Evolutionary conservation across 2,113 vertebrate species (phyloP).

Genomic region (Prionailurus viverrinus): DNA sequence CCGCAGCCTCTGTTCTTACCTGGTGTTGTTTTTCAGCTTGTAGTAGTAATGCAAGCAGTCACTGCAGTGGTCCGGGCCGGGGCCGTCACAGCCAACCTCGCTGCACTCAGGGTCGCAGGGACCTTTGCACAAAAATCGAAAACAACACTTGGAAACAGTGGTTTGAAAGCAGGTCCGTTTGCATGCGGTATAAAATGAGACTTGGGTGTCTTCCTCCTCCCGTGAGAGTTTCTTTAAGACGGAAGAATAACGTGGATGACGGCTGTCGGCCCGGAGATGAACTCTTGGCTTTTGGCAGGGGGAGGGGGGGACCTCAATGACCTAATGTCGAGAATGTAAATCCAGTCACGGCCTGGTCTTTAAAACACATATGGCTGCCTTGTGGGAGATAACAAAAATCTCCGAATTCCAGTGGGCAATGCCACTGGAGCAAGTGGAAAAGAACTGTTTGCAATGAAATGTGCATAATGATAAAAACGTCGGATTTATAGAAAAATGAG

Average conservation of each 20-base stretch:
- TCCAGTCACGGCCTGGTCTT: not conserved
- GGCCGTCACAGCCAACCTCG: conserved; percentile 96
- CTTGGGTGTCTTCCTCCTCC: not conserved
- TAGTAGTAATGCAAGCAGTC: conserved; percentile 99
- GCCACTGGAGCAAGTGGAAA: not conserved
- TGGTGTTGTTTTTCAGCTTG: conserved; percentile 99
- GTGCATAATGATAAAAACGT: conserved; percentile 31
- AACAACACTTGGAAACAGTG: not conserved
- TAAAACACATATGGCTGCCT: not conserved
- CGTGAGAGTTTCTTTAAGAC: not conserved
- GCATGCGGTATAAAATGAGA: not conserved
- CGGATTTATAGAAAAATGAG: conserved; percentile 51
- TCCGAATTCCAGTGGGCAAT: conserved; percentile 24
- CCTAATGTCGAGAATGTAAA: conserved; percentile 20
- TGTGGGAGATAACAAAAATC: not conserved
- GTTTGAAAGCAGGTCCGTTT: conserved; percentile 21
- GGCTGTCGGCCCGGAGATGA: not conserved
- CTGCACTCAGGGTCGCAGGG: conserved; percentile 97
- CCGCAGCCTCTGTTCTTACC: conserved; percentile 84
- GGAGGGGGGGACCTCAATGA: not conserved
- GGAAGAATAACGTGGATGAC: not conserved
- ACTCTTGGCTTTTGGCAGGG: not conserved
- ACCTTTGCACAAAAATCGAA: conserved; percentile 86
- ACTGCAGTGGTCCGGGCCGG: conserved; percentile 97
- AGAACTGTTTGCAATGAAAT: not conserved